Percentiles rank a stretch among this genome's conserved stretches.
These are phyloP conservation scores for Cairina moschata DNA, from an alignment of 2,113 vertebrate genomes.

Conservation along the genomic window DNA sequence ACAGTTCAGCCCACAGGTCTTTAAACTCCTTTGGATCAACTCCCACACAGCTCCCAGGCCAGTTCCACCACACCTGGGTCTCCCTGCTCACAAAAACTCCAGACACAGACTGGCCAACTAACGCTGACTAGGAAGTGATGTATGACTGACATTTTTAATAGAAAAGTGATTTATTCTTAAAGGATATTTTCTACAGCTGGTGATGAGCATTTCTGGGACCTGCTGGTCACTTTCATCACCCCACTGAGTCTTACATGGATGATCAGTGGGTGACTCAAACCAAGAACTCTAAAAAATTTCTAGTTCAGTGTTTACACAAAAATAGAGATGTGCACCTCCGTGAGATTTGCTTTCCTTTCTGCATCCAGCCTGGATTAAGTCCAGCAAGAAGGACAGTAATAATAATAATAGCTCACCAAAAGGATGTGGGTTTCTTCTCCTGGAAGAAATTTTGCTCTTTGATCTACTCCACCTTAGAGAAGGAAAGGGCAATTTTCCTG, in stretches of 20 bases:
- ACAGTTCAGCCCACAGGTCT: neutral
- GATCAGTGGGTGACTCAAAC: neutral
- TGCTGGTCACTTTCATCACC: neutral
- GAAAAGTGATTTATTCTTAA: neutral
- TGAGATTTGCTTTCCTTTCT: neutral
- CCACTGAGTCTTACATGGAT: neutral
- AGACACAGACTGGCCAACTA: neutral
- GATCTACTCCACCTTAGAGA: neutral
- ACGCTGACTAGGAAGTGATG: neutral
- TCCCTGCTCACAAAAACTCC: neutral
- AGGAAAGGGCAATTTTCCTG: neutral
- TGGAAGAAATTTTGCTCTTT: neutral
- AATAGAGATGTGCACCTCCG: neutral
- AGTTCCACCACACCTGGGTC: fast-evolving
- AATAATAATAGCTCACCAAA: neutral
- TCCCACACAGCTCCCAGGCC: neutral
- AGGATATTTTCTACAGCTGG: neutral
- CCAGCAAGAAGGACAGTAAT: neutral
- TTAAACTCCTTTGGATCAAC: neutral
- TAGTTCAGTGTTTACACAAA: neutral
- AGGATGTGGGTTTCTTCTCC: neutral
- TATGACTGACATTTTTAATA: neutral
- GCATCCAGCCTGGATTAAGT: neutral
- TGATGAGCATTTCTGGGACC: neutral
- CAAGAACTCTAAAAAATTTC: neutral